Conservation (phyloP, 2,888 invertebrate species). For the Microctonus hyperodae region DNA sequence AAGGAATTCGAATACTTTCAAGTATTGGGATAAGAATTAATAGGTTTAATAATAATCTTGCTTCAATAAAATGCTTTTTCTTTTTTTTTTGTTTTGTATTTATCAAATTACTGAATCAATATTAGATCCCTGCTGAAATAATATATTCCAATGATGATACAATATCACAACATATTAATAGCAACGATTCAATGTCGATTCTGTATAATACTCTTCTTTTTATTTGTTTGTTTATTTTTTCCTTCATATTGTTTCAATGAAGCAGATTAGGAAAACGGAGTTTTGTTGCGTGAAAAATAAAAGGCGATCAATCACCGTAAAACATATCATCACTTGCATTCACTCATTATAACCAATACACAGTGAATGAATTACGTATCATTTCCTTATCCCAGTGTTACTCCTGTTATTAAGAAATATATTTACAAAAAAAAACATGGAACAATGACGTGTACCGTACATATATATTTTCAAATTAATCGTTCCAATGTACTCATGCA, state of each 20-base stretch:
- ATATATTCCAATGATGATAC: conserved; percentile 24
- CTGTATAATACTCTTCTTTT: background rate
- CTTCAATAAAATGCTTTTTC: conserved; percentile 15
- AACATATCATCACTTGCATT: background rate
- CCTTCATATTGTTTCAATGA: conserved; percentile 3
- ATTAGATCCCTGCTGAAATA: conserved; percentile 20
- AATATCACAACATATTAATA: background rate
- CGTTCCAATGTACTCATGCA: background rate
- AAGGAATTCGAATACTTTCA: conserved; percentile 11
- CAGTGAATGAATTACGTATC: background rate
- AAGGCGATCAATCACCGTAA: background rate
- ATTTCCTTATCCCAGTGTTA: background rate
- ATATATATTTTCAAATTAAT: background rate
- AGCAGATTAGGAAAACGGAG: background rate
- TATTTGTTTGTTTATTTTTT: conserved; percentile 4
- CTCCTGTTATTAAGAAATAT: background rate
- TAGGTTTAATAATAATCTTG: conserved; percentile 16
- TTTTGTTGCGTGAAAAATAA: conserved; percentile 8
- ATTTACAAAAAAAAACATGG: conserved; percentile 16
- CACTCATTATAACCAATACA: background rate
- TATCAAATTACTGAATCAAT: conserved; percentile 28
- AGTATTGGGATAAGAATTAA: conserved; percentile 12
- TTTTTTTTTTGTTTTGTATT: conserved; percentile 25
- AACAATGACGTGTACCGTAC: background rate
- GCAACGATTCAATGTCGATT: conserved; percentile 7